Evolutionary conservation across 2,888 invertebrate species (phyloP), one percentile per base, ranked within the genome.

Genomic region (Hydroisotoma schaefferi): DNA sequence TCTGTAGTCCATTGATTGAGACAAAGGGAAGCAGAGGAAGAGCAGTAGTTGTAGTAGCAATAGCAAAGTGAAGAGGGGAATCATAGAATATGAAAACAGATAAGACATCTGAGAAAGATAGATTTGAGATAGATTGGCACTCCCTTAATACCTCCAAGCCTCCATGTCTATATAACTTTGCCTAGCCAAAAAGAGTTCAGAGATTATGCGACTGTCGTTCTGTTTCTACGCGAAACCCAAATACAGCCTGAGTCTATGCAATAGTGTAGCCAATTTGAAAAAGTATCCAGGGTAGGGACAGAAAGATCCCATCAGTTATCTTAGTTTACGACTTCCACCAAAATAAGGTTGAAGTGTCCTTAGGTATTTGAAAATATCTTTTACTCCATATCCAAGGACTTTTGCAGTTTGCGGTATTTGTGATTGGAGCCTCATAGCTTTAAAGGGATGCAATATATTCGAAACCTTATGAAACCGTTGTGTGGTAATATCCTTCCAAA

Each of bases 1-100:
- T n/a, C n/a, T n/a, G n/a, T n/a, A n/a, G n/a, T n/a, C n/a, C n/a
- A 40, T 40, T 40, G 40, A 40, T 40, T 40, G 40, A 40, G 40
- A 40, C n/a, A 40, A 40, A 40, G 40, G 15, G 20, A n/a, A n/a
- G n/a, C n/a, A n/a, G n/a, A n/a, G n/a, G n/a, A n/a, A n/a, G n/a
- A n/a, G n/a, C n/a, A n/a, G n/a, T n/a, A n/a, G n/a, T n/a, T n/a
- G n/a, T n/a, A n/a, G n/a, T n/a, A n/a, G n/a, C n/a, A n/a, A n/a
- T n/a, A 40, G 40, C 20, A 40, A 40, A 20, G 40, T 20, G 8
- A 33, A 15, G 40, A 40, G 5, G n/a, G 20, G 20, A 40, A 40
- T 40, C 40, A 40, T 4, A 40, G 40, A 40, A 40, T 40, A 40
- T 40, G 40, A 40, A 40, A 40, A 40, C 40, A 40, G 40, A 40